Evolutionary conservation across 2,113 vertebrate genomes (phyloP).

Genomic region (Pimephales promelas): DNA sequence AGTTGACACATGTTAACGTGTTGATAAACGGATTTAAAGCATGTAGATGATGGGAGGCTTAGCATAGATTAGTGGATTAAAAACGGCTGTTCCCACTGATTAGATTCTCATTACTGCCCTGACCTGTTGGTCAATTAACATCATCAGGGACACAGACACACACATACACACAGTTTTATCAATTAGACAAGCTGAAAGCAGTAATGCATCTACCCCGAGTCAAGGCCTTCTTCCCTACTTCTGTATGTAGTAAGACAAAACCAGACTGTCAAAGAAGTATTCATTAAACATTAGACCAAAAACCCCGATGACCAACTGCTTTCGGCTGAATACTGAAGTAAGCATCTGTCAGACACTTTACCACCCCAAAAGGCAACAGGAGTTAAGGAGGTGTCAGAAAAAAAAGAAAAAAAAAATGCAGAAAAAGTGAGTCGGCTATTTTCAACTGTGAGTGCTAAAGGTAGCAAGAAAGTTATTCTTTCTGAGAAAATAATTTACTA

Average conservation of each 20-base stretch:
- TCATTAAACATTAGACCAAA: constrained; percentile 9
- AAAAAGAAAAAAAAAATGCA: not conserved
- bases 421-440: too few species aligned
- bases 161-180: too few species aligned
- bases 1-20: constrained; percentile 8
- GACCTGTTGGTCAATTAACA: constrained; percentile 53
- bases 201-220: not conserved
- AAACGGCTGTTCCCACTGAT: constrained; percentile 34
- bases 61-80: constrained; percentile 50
- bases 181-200: constrained; percentile 4
- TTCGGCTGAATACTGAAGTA: not conserved
- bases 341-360: not conserved
- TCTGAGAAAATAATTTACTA: too few species aligned
- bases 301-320: not conserved
- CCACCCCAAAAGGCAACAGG: not conserved
- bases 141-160: constrained; percentile 26
- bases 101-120: constrained; percentile 31
- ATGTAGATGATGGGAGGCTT: constrained; percentile 42
- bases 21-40: constrained; percentile 41
- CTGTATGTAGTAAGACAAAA: not conserved
- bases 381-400: not conserved
- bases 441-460: too few species aligned
- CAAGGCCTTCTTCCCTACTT: not conserved
- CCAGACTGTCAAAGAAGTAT: not conserved
- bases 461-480: too few species aligned